Evolutionary conservation across 2,797 vertebrate species (phyloP).

Genomic region (Trichosurus vulpecula): DNA sequence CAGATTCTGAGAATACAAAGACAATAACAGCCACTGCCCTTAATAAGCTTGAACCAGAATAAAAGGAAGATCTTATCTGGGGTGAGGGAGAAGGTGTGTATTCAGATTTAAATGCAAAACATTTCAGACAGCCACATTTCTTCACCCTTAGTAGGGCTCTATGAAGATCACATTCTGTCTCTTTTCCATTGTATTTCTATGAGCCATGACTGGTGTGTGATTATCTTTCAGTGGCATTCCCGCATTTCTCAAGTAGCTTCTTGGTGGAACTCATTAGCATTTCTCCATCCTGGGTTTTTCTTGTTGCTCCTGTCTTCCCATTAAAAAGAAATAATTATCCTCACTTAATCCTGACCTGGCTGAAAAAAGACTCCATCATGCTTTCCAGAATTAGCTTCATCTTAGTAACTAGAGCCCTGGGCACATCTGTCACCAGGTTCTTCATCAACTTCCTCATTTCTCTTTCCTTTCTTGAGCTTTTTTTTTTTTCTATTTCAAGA

Average conservation of each 20-base stretch:
- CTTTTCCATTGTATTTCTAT: not conserved
- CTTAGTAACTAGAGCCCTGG: not conserved
- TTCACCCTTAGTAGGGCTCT: not conserved
- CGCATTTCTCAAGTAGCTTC: not conserved
- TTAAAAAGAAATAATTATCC: not conserved
- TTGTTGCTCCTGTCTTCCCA: not conserved
- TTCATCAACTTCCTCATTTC: not conserved
- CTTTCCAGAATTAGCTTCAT: not conserved
- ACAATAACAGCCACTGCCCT: not conserved
- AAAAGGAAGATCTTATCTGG: slow-evolving; percentile 51
- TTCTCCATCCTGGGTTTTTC: not conserved
- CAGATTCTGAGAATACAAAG: not conserved
- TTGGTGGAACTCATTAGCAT: not conserved
- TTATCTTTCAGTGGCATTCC: not conserved
- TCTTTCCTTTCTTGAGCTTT: not conserved
- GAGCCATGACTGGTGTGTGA: not conserved
- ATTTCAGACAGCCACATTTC: not conserved
- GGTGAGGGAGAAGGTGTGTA: not conserved
- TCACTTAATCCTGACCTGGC: not conserved
- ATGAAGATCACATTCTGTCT: not conserved
- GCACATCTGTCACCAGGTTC: not conserved
- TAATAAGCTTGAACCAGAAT: slow-evolving; percentile 50
- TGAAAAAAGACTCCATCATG: not conserved
- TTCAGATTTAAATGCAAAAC: not conserved
- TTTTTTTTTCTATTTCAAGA: not conserved